Evolutionary conservation across 2,888 invertebrate genomes (phyloP).

Genomic region (Perizoma affinitatum): DNA sequence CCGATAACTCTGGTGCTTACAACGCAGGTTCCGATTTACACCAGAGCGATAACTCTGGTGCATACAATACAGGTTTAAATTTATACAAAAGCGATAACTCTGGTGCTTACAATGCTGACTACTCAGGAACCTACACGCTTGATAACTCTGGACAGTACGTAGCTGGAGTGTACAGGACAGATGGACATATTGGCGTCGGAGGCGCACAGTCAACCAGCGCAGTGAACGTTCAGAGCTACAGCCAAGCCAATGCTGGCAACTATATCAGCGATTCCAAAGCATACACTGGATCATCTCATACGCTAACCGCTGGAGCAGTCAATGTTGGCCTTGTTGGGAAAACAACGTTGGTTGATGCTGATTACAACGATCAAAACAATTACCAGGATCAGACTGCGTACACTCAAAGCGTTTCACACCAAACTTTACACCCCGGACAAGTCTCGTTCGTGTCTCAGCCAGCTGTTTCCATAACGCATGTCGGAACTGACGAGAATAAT

Average conservation of each 20-base stretch:
- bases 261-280: constrained; percentile 64
- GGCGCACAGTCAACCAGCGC: constrained; percentile 34
- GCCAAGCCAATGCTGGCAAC: constrained; percentile 60
- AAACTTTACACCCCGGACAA: constrained; percentile 58
- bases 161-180: constrained; percentile 62
- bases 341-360: constrained; percentile 71
- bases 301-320: constrained; percentile 74
- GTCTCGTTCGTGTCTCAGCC: constrained; percentile 62
- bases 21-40: constrained; percentile 19
- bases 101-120: constrained; percentile 47
- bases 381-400: constrained; percentile 51
- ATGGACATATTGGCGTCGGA: constrained; percentile 58
- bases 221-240: constrained; percentile 47
- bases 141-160: constrained; percentile 62
- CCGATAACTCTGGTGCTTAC: constrained; percentile 22
- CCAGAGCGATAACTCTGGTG: constrained; percentile 33
- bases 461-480: constrained; percentile 69
- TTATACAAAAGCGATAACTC: constrained; percentile 35
- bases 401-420: constrained; percentile 45
- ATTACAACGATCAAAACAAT: constrained; percentile 57
- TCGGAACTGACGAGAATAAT: constrained; percentile 67
- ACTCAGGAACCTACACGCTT: constrained; percentile 54
- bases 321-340: constrained; percentile 79
- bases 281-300: constrained; percentile 68
- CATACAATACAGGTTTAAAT: constrained; percentile 23